phyloP scores from a whole-genome alignment of 2,888 invertebrate species.

The Oscheius sp. region DNA sequence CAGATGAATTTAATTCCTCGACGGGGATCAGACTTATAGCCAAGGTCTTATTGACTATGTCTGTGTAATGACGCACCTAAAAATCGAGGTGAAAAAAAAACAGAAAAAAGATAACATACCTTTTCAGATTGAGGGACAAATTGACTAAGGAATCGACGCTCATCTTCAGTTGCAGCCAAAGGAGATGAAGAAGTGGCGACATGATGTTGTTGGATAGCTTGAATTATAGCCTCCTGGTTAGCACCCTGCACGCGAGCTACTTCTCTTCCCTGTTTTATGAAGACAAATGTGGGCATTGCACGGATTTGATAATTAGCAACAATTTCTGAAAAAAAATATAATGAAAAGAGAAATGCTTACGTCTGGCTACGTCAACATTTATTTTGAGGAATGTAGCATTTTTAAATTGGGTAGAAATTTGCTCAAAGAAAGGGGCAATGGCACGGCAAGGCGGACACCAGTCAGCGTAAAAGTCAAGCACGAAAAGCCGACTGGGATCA shows the following conservation, averaged over 20 bases:
- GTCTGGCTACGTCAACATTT: constrained; percentile 84
- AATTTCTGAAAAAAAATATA: constrained; percentile 58
- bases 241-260: constrained; percentile 90
- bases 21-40: constrained; percentile 67
- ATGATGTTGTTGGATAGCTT: constrained; percentile 37
- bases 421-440: constrained; percentile 91
- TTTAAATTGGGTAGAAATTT: constrained; percentile 86
- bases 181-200: constrained; percentile 50
- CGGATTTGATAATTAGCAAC: constrained; percentile 88
- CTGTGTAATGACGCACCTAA: constrained; percentile 55
- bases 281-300: constrained; percentile 98
- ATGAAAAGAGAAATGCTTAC: constrained; percentile 45
- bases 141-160: constrained; percentile 58
- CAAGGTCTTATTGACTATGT: constrained; percentile 62
- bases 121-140: constrained; percentile 39
- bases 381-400: constrained; percentile 86
- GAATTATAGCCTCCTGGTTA: constrained; percentile 83
- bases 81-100: constrained; percentile 18
- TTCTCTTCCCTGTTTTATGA: constrained; percentile 84
- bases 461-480: constrained; percentile 70
- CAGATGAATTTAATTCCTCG: constrained; percentile 47
- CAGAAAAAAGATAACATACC: constrained; percentile 25
- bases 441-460: constrained; percentile 76
- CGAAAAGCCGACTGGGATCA: constrained; percentile 34
- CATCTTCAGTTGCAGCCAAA: constrained; percentile 53